Evolutionary conservation across 2,113 vertebrate species (phyloP).

Genomic region (Scophthalmus maximus): DNA sequence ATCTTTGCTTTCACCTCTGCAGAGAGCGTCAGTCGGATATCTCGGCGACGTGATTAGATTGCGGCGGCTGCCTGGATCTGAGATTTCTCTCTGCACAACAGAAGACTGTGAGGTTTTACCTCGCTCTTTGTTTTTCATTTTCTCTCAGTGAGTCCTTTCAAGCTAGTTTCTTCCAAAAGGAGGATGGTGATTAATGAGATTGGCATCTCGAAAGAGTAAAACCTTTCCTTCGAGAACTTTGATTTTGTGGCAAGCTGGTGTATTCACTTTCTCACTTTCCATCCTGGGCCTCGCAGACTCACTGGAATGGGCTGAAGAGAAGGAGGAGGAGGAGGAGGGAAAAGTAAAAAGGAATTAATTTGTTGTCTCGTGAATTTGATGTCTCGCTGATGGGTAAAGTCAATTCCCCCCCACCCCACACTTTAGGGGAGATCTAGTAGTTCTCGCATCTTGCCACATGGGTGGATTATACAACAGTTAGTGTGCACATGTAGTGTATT

Average conservation of each 20-base stretch:
- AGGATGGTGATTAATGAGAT: slow-evolving; percentile 9
- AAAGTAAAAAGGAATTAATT: slow-evolving; percentile 3
- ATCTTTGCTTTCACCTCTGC: background rate
- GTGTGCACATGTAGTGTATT: background rate
- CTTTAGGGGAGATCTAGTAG: background rate
- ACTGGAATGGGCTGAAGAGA: slow-evolving; percentile 5
- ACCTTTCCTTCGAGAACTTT: background rate
- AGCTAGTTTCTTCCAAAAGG: background rate
- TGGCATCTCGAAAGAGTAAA: background rate
- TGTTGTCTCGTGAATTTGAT: slow-evolving; percentile 3
- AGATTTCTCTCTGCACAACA: background rate
- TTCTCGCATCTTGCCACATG: background rate
- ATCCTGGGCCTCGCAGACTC: slow-evolving; percentile 15
- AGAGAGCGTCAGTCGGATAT: background rate
- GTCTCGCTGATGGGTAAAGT: background rate
- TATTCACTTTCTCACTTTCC: slow-evolving; percentile 19
- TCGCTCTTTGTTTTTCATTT: background rate
- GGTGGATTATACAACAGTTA: background rate
- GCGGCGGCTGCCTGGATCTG: background rate
- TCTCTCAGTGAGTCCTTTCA: background rate
- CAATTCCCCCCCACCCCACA: no score
- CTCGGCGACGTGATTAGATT: background rate
- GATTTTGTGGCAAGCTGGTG: slow-evolving; percentile 8
- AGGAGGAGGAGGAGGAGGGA: background rate
- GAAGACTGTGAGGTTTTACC: background rate